phyloP scores from a whole-genome alignment of 2,888 invertebrate genomes.

The Ectobius pallidus region DNA sequence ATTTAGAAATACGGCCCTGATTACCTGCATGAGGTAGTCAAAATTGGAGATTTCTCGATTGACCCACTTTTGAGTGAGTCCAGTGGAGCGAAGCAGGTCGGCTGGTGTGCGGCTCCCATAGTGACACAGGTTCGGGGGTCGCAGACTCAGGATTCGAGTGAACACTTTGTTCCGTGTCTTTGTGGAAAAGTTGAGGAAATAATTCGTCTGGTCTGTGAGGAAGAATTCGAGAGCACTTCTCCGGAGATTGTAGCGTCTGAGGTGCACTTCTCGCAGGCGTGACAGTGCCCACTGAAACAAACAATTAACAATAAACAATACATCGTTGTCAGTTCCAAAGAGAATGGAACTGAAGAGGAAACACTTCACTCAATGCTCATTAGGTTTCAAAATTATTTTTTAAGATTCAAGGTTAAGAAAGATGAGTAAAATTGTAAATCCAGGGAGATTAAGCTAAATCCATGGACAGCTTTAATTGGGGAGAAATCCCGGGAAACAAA shows the following conservation, averaged over 20 bases:
- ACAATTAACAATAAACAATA: background rate
- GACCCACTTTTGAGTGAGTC: conserved; percentile 66
- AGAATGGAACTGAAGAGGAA: background rate
- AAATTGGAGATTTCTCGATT: conserved; percentile 75
- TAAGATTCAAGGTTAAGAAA: no score
- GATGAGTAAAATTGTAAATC: no score
- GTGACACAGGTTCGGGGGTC: conserved; percentile 65
- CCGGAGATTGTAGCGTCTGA: conserved; percentile 66
- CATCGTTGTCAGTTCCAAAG: background rate
- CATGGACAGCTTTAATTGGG: no score
- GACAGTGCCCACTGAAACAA: conserved; percentile 61
- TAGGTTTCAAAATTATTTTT: no score
- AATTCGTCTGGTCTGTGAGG: conserved; percentile 68
- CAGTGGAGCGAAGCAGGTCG: conserved; percentile 65
- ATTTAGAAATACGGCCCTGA: no score
- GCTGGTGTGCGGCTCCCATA: conserved; percentile 65
- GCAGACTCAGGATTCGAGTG: conserved; percentile 63
- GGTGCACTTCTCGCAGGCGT: conserved; percentile 66
- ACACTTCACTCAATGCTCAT: no score
- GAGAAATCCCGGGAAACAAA: no score
- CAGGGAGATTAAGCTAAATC: no score
- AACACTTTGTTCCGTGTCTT: conserved; percentile 68
- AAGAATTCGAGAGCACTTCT: conserved; percentile 70
- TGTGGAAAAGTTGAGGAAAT: conserved; percentile 67
- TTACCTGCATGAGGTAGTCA: conserved; percentile 70